Base-by-base conservation (phyloP, 2,797 vertebrate species). In the Sebastes aleutianus region DNA sequence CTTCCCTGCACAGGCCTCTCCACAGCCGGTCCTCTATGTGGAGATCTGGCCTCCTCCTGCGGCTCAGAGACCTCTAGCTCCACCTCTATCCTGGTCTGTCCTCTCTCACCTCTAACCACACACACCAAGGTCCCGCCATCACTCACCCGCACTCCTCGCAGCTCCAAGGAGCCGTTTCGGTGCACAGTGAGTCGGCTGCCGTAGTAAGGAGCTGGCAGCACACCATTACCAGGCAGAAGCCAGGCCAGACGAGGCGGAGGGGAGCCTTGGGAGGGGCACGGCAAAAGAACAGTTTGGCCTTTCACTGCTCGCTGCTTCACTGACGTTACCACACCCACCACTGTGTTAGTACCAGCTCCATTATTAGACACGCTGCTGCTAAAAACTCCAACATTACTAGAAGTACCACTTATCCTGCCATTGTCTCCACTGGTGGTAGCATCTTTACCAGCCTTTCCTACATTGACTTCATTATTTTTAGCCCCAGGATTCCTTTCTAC, bases 111-210 rank as follows among this genome's bases (percentile, higher is more conserved):
- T 54, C 96, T 95, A 0, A 94, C 97, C 0, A 98, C 96, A 85
- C 98, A 99, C 22, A 95, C 87, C 2, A 99, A 93, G 54, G 95
- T 96, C 7, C 95, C 95, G 0, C 94, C 90, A 0, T 99, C 98
- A 0, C 93, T 96, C 13, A 50, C 78, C 4, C 95, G 90, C 59
- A 97, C 89, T 0, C 78, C 90, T 22, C 91, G 94, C 36, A 99
- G 95, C 87, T 99, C 98, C 85, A 99, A 74, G 0, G 98, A 97
- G 4, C 98, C 98, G 0, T 99, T 99, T 47, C 90, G 94, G 82
- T 99, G 95, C 31, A 99, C 97, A 0, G 95, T 96, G 29, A 98
- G 93, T 63, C 98, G 94, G 75, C 93, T 96, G 20, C 98, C 97
- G 0, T 96, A 96, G 90, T 98, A 98, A 0, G 98, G 98, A 12